Evolutionary conservation across 2,797 vertebrate species (phyloP).

Genomic region (Spatula clypeata): DNA sequence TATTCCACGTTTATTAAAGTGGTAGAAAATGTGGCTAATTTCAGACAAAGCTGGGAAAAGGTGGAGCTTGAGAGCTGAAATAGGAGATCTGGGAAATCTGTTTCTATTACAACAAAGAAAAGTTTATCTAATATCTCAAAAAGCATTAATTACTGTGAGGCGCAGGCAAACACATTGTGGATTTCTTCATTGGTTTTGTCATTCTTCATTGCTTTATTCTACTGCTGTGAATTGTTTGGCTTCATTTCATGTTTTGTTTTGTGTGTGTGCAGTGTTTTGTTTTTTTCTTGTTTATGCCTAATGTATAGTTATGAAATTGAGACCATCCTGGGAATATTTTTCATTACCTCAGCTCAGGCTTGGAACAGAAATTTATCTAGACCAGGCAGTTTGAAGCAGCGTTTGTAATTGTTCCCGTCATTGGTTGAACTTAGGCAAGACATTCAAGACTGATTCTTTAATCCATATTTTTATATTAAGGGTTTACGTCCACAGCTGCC

Average conservation of each 20-base stretch:
- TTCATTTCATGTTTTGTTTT: slow-evolving; percentile 13
- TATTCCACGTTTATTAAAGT: slow-evolving; percentile 51
- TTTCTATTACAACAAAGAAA: slow-evolving; percentile 56
- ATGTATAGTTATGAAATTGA: slow-evolving; percentile 57
- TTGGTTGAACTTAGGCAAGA: neutral
- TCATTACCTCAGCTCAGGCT: slow-evolving; percentile 39
- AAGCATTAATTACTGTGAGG: slow-evolving; percentile 71
- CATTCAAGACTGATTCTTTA: slow-evolving; percentile 17
- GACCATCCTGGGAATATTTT: slow-evolving; percentile 50
- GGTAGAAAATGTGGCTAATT: slow-evolving; percentile 61
- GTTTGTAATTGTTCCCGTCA: neutral
- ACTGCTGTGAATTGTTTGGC: slow-evolving; percentile 49
- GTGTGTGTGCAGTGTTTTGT: too few relatives aligned
- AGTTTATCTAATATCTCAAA: slow-evolving; percentile 75
- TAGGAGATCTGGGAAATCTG: slow-evolving; percentile 37
- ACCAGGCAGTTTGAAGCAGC: slow-evolving; percentile 9
- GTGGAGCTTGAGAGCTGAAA: slow-evolving; percentile 48
- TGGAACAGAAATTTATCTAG: slow-evolving; percentile 28
- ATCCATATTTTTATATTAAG: slow-evolving; percentile 14
- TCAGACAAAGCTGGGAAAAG: slow-evolving; percentile 64
- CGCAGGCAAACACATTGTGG: neutral
- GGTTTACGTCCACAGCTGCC: neutral
- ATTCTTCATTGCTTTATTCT: slow-evolving; percentile 59
- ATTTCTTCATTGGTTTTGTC: slow-evolving; percentile 67
- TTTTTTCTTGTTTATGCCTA: slow-evolving; percentile 32